Percentiles rank a stretch among this genome's conserved stretches.
Conservation (phyloP, 1,140 invertebrate genomes). For the Coptotermes formosanus region DNA sequence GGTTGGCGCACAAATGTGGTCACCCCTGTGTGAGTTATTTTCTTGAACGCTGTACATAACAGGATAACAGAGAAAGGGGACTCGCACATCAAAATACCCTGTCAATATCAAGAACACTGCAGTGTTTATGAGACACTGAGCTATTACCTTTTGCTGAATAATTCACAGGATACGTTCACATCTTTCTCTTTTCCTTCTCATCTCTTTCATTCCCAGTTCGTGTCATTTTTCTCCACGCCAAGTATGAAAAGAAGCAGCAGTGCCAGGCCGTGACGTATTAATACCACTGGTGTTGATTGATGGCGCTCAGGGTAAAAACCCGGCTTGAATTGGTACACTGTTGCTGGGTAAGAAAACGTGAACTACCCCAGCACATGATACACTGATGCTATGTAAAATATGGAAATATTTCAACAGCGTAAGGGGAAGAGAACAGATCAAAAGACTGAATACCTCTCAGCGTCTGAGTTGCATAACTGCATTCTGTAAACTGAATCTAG, state of each 20-base stretch:
- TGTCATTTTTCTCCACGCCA: neutral
- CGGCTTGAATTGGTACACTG: neutral
- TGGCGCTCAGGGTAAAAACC: neutral
- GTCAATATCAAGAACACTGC: neutral
- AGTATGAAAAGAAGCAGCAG: neutral
- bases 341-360: neutral
- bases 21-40: too few relatives aligned
- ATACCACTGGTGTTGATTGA: conserved; percentile 15
- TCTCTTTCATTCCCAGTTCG: neutral
- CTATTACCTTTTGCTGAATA: neutral
- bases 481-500: too few relatives aligned
- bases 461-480: too few relatives aligned
- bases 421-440: neutral
- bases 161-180: neutral
- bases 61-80: too few relatives aligned
- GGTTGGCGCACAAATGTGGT: too few relatives aligned
- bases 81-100: neutral
- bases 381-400: neutral
- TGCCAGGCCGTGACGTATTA: neutral
- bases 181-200: neutral
- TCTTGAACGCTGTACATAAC: too few relatives aligned
- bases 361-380: neutral
- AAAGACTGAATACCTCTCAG: neutral
- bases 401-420: neutral
- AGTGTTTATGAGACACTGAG: neutral